Percentiles rank a stretch among this genome's conserved stretches.
Conservation (phyloP, 2,888 invertebrate species). For the Chrysina gloriosa region DNA sequence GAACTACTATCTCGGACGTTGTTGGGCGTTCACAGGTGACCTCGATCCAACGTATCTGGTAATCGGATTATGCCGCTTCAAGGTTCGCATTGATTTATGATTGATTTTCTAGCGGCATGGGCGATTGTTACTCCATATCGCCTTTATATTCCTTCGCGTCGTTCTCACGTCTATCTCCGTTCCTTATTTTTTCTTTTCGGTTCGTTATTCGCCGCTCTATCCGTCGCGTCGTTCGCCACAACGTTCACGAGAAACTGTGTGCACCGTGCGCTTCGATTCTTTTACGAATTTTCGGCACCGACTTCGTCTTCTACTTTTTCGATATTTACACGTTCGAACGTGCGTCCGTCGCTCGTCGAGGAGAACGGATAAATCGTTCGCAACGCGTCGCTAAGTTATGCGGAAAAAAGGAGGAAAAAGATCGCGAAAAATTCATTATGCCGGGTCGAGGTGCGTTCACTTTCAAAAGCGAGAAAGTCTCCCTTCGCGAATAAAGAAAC, state of each 20-base stretch:
- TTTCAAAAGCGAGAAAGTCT: conserved; percentile 26
- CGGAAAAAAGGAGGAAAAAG: conserved; percentile 5
- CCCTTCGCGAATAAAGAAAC: neutral
- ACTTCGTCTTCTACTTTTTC: too few relatives aligned
- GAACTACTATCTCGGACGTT: too few relatives aligned
- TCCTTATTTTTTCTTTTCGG: neutral
- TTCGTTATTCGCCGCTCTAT: too few relatives aligned
- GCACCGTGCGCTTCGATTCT: too few relatives aligned
- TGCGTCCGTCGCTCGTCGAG: too few relatives aligned
- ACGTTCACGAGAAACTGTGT: too few relatives aligned
- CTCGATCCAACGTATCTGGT: conserved; percentile 50
- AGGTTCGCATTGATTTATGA: conserved; percentile 52
- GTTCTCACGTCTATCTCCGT: conserved; percentile 1
- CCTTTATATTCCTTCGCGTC: neutral
- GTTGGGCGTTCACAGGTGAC: too few relatives aligned
- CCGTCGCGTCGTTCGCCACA: too few relatives aligned
- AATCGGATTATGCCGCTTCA: conserved; percentile 54
- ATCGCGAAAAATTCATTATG: neutral
- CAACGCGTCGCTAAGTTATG: too few relatives aligned
- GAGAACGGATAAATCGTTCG: too few relatives aligned
- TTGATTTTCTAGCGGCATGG: conserved; percentile 48
- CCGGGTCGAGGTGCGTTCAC: conserved; percentile 1
- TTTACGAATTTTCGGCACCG: too few relatives aligned
- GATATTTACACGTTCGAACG: too few relatives aligned
- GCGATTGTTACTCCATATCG: conserved; percentile 36